Base-by-base conservation (phyloP, 2,797 vertebrate genomes). In the Sebastes wilsoni region DNA sequence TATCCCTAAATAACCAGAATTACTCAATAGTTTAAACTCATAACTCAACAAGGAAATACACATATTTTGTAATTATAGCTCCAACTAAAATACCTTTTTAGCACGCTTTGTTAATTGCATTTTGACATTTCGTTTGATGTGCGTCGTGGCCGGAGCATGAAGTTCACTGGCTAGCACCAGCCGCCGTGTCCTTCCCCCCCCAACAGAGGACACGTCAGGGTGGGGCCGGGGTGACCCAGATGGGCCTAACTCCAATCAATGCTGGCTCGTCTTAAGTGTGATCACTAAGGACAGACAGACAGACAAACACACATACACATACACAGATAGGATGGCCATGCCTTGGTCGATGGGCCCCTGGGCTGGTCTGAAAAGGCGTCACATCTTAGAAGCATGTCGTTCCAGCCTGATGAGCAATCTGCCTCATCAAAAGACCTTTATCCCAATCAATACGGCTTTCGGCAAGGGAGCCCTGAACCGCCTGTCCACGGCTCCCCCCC, bases 391-490 rank as follows among this genome's bases (percentile, higher is more conserved):
- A 77, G 89, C 95, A 95, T 95, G 95, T 94, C 87, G 87, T 94
- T 95, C 92, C 94, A 93, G 94, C 91, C 94, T 94, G 88, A 95
- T 95, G 95, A 94, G 90, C 94, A 95, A 95, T 95, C 94, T 94
- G 89, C 92, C 93, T 94, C 93, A 94, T 96, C 95, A 94, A 94
- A 95, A 93, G 91, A 90, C 93, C 88, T 94, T 95, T 95, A 94
- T 95, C 79, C 92, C 88, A 91, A 95, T 96, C 95, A 94, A 96
- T 96, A 95, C 65, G 73, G 84, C 88, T 94, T 93, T 94, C 66
- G 85, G 88, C 89, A 81, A 77, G 92, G 92, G 91, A 94, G 85
- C 62, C 82, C 83, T 77, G 80, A 58, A 66, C 77, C 30, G 79
- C 84, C 78, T 56, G 85, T 82, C 85, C 83, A 72, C 75, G 56